Evolutionary conservation across 2,113 vertebrate species (phyloP), one percentile per base, ranked within the genome.

Genomic region (Esox niger): DNA sequence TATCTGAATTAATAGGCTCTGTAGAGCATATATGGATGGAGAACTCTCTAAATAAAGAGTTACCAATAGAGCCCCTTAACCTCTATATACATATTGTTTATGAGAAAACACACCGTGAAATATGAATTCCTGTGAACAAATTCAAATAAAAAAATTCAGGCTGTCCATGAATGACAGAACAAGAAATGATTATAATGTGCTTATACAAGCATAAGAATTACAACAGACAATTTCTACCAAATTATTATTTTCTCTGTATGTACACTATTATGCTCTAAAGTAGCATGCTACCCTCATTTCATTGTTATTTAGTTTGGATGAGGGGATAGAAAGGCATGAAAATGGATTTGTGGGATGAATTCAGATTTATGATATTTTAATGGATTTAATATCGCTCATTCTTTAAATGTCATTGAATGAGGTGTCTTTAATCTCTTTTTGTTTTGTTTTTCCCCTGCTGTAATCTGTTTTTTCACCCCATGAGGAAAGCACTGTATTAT

Each of bases 291-390:
- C 62, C 69, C 79, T 81, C 60, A 76, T 59, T 32, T 70, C 70
- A 77, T 70, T 79, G 74, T 79, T 58, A 58, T 79, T 72, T 66
- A 54, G 62, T 67, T 59, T 62, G 62, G 66, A 54, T 27, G 6
- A 33, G 43, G n/a, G 13, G 31, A 10, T 61, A 26, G 27, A n/a
- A 33, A 62, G 47, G 67, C 56, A 57, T 64, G 35, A 43, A 43
- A 15, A 4, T 43, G 63, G 62, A 72, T 80, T 78, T 80, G 72
- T 66, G 54, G 62, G 54, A 73, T 72, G 30, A 62, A 59, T 69
- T 79, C 69, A 74, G 68, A 80, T 74, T 77, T 69, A 78, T 78
- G 70, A 70, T 60, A 75, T 79, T 79, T 75, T 78, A 82, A 83
- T 79, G 73, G 60, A 83, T 76, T 76, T 78, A 83, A 83, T 80